Evolutionary conservation across 2,113 vertebrate species (phyloP).

Genomic region (Phoxinus phoxinus): DNA sequence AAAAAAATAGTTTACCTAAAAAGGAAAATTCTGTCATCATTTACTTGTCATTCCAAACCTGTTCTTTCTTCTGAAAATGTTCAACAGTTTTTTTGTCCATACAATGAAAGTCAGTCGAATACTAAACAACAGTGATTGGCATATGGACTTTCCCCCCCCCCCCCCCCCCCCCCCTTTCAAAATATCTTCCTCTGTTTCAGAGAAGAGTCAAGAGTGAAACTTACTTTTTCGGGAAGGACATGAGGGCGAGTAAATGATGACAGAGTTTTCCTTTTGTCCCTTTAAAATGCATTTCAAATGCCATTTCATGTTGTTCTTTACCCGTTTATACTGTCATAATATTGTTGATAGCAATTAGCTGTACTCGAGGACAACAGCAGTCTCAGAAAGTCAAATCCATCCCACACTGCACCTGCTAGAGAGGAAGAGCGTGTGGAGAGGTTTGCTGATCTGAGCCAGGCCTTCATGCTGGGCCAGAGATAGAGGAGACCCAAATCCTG

Average conservation of each 20-base stretch:
- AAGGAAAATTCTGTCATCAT: background rate
- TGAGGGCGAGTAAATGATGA: background rate
- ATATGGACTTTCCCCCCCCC: no score
- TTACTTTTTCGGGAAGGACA: background rate
- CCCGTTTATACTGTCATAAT: background rate
- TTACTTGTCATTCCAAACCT: background rate
- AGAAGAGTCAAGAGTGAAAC: background rate
- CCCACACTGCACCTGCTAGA: conserved; percentile 16
- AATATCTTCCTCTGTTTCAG: background rate
- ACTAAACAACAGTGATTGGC: background rate
- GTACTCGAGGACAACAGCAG: conserved; percentile 13
- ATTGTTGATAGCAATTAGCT: background rate
- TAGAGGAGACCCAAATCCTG: conserved; percentile 35
- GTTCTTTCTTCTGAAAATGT: background rate
- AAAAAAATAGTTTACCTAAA: background rate
- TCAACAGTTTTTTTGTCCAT: background rate
- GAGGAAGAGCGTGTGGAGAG: background rate
- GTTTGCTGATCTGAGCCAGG: background rate
- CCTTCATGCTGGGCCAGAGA: background rate
- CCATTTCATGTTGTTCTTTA: background rate
- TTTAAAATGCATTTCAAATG: background rate
- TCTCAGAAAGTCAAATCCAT: background rate
- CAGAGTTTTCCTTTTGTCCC: background rate
- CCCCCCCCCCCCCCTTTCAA: background rate
- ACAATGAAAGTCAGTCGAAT: background rate